phyloP scores from a whole-genome alignment of 2,888 invertebrate genomes.

The Tetragonula carbonaria region DNA sequence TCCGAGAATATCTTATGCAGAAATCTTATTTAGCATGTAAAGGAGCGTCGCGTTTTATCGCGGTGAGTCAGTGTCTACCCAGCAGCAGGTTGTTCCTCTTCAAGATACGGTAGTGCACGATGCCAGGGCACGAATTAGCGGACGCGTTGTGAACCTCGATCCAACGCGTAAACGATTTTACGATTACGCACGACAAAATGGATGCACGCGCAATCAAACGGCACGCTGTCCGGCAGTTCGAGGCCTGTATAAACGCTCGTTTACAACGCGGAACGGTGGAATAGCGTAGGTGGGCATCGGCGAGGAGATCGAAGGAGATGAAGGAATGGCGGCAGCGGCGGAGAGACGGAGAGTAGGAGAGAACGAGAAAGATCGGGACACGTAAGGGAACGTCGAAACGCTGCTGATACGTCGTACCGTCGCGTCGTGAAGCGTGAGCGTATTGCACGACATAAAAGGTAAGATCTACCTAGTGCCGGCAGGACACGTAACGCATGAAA shows the following conservation, averaged over 20 bases:
- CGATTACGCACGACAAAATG: constrained; percentile 45
- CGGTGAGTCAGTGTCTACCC: not conserved
- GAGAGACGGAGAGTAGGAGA: not conserved
- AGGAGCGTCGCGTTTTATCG: no score
- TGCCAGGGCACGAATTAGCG: constrained; percentile 54
- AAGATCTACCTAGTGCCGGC: constrained; percentile 20
- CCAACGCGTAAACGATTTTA: constrained; percentile 59
- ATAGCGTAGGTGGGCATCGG: constrained; percentile 1
- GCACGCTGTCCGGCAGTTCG: constrained; percentile 58
- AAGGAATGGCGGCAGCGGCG: no score
- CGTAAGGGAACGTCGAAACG: constrained; percentile 47
- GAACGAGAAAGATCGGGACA: constrained; percentile 31
- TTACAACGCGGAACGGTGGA: constrained; percentile 53
- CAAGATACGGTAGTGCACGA: not conserved
- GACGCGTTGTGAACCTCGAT: constrained; percentile 45
- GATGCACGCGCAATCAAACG: constrained; percentile 67
- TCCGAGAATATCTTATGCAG: not conserved
- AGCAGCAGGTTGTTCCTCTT: not conserved
- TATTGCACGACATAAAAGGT: constrained; percentile 61
- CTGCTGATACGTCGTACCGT: constrained; percentile 64
- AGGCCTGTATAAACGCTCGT: constrained; percentile 50
- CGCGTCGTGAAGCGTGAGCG: constrained; percentile 64
- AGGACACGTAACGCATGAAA: constrained; percentile 72
- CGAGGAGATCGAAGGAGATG: not conserved
- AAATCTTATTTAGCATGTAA: not conserved